These are phyloP conservation scores for Spodoptera litura DNA, from an alignment of 1,140 invertebrate species.

Conservation along the genomic window DNA sequence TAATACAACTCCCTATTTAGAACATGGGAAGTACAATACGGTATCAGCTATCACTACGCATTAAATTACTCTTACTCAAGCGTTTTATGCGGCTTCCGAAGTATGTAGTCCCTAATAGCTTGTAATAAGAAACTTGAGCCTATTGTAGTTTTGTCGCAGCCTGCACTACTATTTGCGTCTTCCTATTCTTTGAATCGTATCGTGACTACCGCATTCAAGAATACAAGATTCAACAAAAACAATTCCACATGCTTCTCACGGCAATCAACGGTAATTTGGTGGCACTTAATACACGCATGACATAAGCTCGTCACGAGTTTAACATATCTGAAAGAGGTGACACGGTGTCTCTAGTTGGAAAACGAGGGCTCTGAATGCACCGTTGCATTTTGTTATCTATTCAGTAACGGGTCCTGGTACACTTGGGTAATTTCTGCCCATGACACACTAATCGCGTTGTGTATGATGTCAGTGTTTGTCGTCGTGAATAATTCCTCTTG, in stretches of 20 bases:
- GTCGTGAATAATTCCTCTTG: slow-evolving; percentile 45
- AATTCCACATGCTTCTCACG: slow-evolving; percentile 31
- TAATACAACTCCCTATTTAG: no score
- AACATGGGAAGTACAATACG: background rate
- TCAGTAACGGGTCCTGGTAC: slow-evolving; percentile 12
- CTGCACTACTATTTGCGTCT: background rate
- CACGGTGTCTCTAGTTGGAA: slow-evolving; percentile 27
- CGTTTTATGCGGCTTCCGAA: background rate
- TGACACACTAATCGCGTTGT: slow-evolving; percentile 40
- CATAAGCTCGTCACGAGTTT: slow-evolving; percentile 28
- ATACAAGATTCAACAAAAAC: slow-evolving; percentile 14
- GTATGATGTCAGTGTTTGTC: slow-evolving; percentile 37
- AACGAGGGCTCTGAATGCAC: slow-evolving; percentile 26
- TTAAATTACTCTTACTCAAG: slow-evolving; percentile 27
- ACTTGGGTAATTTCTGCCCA: slow-evolving; percentile 37
- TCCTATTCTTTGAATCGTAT: slow-evolving; percentile 2
- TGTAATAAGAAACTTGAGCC: background rate
- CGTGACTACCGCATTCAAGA: slow-evolving; percentile 2
- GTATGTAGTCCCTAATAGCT: no score
- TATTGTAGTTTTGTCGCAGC: slow-evolving; percentile 16
- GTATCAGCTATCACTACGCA: background rate
- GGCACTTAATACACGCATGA: slow-evolving; percentile 39
- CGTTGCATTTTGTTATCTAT: slow-evolving; percentile 31
- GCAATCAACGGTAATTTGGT: slow-evolving; percentile 36
- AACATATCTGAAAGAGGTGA: slow-evolving; percentile 16